These are phyloP conservation scores for Sapayoa aenigma DNA, from an alignment of 2,113 vertebrate genomes.

Conservation along the genomic window DNA sequence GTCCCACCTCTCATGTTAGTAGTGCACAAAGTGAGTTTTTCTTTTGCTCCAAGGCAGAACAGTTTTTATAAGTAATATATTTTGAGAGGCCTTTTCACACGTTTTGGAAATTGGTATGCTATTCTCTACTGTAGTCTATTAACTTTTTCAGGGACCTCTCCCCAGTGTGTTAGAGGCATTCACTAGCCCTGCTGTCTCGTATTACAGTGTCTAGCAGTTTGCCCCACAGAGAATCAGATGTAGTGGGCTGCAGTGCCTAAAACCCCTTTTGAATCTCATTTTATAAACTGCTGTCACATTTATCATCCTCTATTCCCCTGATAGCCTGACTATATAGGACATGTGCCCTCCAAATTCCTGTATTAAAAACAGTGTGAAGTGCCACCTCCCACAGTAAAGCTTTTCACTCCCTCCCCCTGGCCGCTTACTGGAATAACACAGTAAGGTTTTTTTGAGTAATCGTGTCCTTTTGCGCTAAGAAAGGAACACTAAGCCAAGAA, in stretches of 20 bases:
- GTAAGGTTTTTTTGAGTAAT: not conserved
- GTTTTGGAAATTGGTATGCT: not conserved
- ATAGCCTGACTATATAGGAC: not conserved
- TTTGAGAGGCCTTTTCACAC: not conserved
- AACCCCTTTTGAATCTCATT: slow-evolving; percentile 6
- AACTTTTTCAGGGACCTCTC: not conserved
- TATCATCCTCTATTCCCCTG: not conserved
- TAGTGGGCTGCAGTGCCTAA: slow-evolving; percentile 7
- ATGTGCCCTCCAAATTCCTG: slow-evolving; percentile 5
- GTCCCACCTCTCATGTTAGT: not conserved
- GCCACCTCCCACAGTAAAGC: not conserved
- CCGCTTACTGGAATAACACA: not conserved
- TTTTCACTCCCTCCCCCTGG: slow-evolving; percentile 22
- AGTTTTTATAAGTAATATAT: not conserved
- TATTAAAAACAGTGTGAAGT: slow-evolving; percentile 1
- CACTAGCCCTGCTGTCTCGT: not conserved
- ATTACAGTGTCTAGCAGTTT: not conserved
- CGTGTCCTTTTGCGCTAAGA: slow-evolving; percentile 9
- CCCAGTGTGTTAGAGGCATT: not conserved
- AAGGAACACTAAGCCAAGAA: slow-evolving; percentile 10
- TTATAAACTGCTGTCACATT: slow-evolving; percentile 19
- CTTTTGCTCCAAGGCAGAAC: not conserved
- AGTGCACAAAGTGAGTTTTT: not conserved
- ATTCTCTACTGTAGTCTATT: not conserved
- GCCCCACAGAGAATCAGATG: slow-evolving; percentile 17